Percentiles rank a stretch among this genome's conserved stretches.
Evolutionary conservation across 1,140 invertebrate species (phyloP).

Genomic region (Parapsyche elsis): DNA sequence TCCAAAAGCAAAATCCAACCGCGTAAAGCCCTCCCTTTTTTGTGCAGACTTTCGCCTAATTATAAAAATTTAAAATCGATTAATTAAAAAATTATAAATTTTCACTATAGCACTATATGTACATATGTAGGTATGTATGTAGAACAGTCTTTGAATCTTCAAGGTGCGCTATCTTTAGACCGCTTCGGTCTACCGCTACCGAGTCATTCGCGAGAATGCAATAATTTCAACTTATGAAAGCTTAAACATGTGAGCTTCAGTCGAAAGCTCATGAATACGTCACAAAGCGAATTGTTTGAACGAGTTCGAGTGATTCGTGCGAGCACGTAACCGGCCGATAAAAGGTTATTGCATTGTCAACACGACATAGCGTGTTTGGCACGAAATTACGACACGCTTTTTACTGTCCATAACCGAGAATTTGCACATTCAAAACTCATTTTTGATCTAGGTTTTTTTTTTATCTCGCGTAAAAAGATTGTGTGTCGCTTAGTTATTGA

Average conservation of each 20-base stretch:
- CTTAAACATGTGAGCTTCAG: not conserved
- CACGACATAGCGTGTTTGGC: conserved; percentile 9
- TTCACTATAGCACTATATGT: no score
- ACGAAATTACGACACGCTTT: not conserved
- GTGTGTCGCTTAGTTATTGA: no score
- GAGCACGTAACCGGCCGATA: not conserved
- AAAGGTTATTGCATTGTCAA: conserved; percentile 25
- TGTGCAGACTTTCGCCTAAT: no score
- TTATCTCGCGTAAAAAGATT: no score
- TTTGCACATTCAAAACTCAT: no score
- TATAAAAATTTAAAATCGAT: no score
- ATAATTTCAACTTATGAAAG: not conserved
- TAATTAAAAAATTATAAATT: no score
- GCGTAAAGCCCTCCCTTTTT: no score
- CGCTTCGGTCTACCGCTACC: not conserved
- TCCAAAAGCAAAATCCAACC: not conserved
- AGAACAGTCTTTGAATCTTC: no score
- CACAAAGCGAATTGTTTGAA: conserved; percentile 2
- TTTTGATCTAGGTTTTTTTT: no score
- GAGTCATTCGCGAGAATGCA: not conserved
- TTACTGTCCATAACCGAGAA: no score
- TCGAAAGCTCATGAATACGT: conserved; percentile 7
- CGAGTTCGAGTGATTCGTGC: conserved; percentile 21
- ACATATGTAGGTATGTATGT: no score
- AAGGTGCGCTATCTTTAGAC: not conserved